Conservation (phyloP, 2,888 invertebrate genomes). For the Trichogramma dendrolimi region DNA sequence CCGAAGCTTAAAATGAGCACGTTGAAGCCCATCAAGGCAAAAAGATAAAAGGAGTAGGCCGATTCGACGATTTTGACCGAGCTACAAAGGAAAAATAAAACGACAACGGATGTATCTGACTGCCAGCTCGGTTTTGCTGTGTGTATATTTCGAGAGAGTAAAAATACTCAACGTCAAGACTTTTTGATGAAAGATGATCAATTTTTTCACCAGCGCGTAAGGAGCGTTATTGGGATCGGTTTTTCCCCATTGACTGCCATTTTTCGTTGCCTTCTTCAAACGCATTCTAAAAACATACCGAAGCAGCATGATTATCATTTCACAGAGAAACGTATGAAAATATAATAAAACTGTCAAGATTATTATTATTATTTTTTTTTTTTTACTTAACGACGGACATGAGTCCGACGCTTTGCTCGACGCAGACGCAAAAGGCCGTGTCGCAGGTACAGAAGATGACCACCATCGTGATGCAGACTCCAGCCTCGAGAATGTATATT, state of each 20-base stretch:
- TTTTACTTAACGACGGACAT: constrained; percentile 13
- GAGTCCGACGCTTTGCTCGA: constrained; percentile 10
- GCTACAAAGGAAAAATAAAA: no score
- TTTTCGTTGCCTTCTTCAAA: constrained; percentile 3
- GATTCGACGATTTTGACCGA: no score
- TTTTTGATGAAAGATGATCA: background rate
- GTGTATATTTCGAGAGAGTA: no score
- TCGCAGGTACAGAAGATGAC: constrained; percentile 2
- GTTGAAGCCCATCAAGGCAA: no score
- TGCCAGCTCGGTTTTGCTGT: no score
- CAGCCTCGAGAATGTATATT: constrained; percentile 11
- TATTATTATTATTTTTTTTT: no score
- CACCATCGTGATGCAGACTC: background rate
- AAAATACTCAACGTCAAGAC: background rate
- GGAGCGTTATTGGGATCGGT: background rate
- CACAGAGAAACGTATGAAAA: background rate
- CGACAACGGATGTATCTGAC: no score
- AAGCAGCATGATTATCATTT: no score
- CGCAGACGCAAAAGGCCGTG: constrained; percentile 3
- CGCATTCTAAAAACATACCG: background rate
- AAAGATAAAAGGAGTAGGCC: no score
- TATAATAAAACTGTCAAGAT: background rate
- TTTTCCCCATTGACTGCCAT: background rate
- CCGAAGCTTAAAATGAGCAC: background rate
- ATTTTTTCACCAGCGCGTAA: background rate